Evolutionary conservation across 2,888 invertebrate genomes (phyloP), one percentile per base, ranked within the genome.

Genomic region (Drosophila tripunctata): DNA sequence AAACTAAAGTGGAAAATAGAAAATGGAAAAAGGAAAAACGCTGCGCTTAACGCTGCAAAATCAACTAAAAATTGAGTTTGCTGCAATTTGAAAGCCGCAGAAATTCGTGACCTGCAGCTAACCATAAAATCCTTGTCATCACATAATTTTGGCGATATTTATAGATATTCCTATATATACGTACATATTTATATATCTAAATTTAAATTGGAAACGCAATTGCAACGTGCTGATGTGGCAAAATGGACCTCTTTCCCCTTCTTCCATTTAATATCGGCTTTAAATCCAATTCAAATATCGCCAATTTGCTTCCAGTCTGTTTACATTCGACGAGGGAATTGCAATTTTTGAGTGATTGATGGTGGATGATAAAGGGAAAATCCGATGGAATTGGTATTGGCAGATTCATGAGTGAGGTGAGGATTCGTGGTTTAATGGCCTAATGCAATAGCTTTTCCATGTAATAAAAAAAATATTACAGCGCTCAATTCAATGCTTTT

Each of bases 61-160:
- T 38, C 44, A 35, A 61, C 22, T 61, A 55, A 57, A 44, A 67
- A 40, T 24, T 24, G 36, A 30, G 17, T 51, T n/a, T 45, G 35
- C 36, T 41, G 12, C 44, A 14, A 33, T 57, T 62, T 36, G 57
- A 47, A 64, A 54, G 44, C 78, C 67, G 36, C 64, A 62, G 24
- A 48, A 54, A 36, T 54, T 55, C 75, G 74, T 70, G 74, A 62
- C 52, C 51, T 54, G 17, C 7, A 47, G 48, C 57, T 67, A 50
- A 63, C 62, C 55, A 55, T 44, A 60, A 71, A 76, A 45, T 5
- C 47, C 22, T 52, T 61, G 55, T 65, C 78, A 70, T 56, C 65
- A 40, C 19, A 52, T 58, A 57, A 40, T 24, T 40, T 15, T 30
- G 1, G 15, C 14, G 22, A 22, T 33, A 31, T 17, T 14, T 21